phyloP scores from a whole-genome alignment of 2,113 vertebrate species.

The Odocoileus virginianus region DNA sequence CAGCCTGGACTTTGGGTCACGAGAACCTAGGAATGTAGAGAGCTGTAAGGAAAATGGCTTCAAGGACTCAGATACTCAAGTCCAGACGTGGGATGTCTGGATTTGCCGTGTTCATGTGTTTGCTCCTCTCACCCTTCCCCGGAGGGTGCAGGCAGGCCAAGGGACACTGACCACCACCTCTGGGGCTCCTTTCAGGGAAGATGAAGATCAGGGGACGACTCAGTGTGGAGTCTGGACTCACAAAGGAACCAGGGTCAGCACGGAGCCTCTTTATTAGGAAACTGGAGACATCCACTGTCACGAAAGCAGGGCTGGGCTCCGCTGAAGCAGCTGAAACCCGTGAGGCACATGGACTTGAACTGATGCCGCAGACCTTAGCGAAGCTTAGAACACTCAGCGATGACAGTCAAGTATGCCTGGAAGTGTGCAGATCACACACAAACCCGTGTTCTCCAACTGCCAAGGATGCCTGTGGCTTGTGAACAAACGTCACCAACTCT shows the following conservation, averaged over 20 bases:
- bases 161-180: background rate
- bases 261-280: background rate
- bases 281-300: background rate
- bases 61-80: background rate
- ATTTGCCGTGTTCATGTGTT: background rate
- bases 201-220: background rate
- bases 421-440: background rate
- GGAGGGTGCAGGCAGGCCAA: background rate
- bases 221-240: background rate
- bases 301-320: background rate
- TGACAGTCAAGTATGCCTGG: background rate
- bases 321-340: background rate
- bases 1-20: background rate
- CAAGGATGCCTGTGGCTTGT: background rate
- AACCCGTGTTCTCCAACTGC: background rate
- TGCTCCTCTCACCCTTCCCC: background rate
- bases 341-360: background rate
- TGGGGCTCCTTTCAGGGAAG: background rate
- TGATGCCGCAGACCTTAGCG: background rate
- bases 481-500: background rate
- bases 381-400: background rate
- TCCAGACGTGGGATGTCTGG: background rate
- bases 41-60: background rate
- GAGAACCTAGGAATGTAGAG: background rate
- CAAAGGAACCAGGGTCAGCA: background rate